Base-by-base conservation (phyloP, 1,140 invertebrate genomes). In the Drosophila lini region DNA sequence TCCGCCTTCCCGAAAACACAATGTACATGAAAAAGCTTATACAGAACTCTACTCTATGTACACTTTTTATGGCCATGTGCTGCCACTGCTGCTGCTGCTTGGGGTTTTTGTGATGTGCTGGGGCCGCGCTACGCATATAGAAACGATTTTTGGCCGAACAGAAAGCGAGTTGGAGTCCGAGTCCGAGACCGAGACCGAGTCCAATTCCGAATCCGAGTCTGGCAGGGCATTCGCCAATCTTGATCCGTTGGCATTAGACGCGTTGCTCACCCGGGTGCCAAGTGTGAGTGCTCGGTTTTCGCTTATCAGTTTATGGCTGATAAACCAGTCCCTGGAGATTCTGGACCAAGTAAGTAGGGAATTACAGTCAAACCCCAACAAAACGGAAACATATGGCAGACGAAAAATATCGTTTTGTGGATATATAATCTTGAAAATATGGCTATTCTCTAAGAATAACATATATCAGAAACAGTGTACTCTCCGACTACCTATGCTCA, bases 201-300 rank as follows among this genome's bases (percentile, higher is more conserved):
- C 48, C 28, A 31, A 52, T 19, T 22, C 50, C 16, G 50, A 53
- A 36, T 22, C 32, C 16, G 4, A 36, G 50, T 50, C 76, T 60
- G 76, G 48, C 69, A 65, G 65, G 65, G 74, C 83, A 89, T 90
- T 90, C 84, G 84, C 74, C 85, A 90, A 84, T 75, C 85, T 79
- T 90, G 61, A 84, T 89, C 80, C 84, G 85, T 74, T 84, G 84
- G 78, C 85, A 76, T 63, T 81, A 81, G 85, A 89, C 84, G 84
- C 85, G 83, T 52, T 52, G 52, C 40, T 56, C 42, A 57, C 48
- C 15, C 64, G 25, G 41, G 15, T 40, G 60, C 61, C 64, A 16
- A 34, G 19, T 32, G 60, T 40, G 45, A 69, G 32, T 69, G 57
- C 32, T 40, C 38, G 41, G 62, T 45, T 28, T 28, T 22, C 31